Evolutionary conservation across 1,140 invertebrate species (phyloP).

Genomic region (Rhagoletis zephyria): DNA sequence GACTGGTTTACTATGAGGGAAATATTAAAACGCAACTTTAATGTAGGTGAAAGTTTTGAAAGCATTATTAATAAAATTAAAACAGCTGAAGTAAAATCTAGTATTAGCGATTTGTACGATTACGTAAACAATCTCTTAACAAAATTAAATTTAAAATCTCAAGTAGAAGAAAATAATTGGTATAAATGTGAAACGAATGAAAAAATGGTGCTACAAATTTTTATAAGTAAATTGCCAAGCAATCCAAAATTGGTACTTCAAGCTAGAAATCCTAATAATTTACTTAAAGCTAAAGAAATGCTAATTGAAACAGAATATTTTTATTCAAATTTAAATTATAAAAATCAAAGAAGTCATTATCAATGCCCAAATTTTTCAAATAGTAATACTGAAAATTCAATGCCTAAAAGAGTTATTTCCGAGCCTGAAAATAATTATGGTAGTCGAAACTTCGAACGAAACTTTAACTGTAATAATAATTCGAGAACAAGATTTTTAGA

Average conservation of each 20-base stretch:
- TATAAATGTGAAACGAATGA: too few species aligned
- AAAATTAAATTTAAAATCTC: slow-evolving; percentile 7
- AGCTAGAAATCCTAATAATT: slow-evolving; percentile 5
- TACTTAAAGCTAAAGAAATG: not conserved
- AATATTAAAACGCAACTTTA: not conserved
- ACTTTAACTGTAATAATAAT: not conserved
- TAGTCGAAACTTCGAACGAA: too few species aligned
- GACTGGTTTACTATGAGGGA: not conserved
- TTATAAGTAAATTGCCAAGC: not conserved
- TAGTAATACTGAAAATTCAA: not conserved
- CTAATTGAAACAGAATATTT: slow-evolving; percentile 2
- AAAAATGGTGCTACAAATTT: not conserved
- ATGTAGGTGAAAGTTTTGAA: not conserved
- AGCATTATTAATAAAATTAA: slow-evolving; percentile 16
- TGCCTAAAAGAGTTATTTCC: too few species aligned
- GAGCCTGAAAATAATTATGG: too few species aligned
- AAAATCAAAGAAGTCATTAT: not conserved
- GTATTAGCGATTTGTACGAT: not conserved
- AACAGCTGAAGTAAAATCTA: not conserved
- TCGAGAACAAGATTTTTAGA: not conserved
- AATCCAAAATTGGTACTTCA: not conserved
- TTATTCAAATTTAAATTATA: not conserved
- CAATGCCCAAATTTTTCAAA: too few species aligned
- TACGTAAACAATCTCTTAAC: not conserved
- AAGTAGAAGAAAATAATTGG: not conserved